Evolutionary conservation across 1,140 invertebrate species (phyloP), one percentile per base, ranked within the genome.

Genomic region (Drosophila jambulina): DNA sequence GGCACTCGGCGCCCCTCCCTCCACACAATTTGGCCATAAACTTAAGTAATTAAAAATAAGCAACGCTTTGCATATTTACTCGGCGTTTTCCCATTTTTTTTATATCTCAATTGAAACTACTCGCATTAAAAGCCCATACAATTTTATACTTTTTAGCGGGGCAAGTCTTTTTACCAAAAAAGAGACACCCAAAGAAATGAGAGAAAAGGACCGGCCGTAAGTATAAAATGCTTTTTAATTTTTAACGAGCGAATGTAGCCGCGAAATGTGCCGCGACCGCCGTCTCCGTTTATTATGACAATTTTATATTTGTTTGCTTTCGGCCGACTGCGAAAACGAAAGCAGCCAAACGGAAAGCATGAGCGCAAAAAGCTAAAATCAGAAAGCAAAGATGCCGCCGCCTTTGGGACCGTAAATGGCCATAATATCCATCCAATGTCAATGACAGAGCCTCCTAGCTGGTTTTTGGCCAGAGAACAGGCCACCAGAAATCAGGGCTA

Each of bases 41-140:
- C 68, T 81, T 78, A 74, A 81, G 84, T 90, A 90, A 90, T 88
- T 88, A 88, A 88, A 83, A 88, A 78, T 68, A 63, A 58, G 74
- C 49, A 77, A 75, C 71, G 75, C 63, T 88, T 82, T 84, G 60
- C 80, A 59, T 75, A 70, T 64, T 45, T 27, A 45, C 23, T 42
- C 4, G 21, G 21, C 40, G 17, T 62, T 60, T 42, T 43, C 25
- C 34, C 17, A 12, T 40, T 64, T 72, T 86, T 68, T 86, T 87
- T 84, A 83, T 80, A 78, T 88, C 80, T 88, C 78, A 88, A 87
- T 88, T 87, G 80, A 88, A 88, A 83, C 77, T 87, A 82, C 56
- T 68, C 56, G 56, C 54, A 78, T 80, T 80, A 54, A 83, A 76
- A 80, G 63, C 40, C 64, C 56, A 75, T 79, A 69, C 69, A 69